These are phyloP conservation scores for Trogon melanurus DNA, from an alignment of 2,113 vertebrate genomes.

Conservation along the genomic window DNA sequence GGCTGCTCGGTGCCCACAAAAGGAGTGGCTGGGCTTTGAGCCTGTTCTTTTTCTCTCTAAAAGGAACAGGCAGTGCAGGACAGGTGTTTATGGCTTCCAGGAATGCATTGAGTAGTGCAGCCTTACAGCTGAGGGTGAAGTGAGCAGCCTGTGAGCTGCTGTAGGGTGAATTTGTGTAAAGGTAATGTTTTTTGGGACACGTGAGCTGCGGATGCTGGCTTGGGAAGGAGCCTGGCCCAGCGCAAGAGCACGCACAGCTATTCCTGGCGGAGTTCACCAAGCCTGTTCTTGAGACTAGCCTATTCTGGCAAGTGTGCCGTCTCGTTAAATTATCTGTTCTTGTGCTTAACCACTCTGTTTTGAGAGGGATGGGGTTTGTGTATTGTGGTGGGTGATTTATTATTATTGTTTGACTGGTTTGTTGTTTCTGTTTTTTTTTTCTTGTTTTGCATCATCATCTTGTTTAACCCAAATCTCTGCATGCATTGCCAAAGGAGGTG, in stretches of 20 bases:
- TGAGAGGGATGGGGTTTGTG: background rate
- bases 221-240: background rate
- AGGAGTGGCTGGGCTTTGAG: background rate
- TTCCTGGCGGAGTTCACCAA: background rate
- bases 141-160: background rate
- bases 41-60: background rate
- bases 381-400: background rate
- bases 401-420: background rate
- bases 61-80: background rate
- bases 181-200: background rate
- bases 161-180: background rate
- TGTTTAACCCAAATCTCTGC: background rate
- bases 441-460: background rate
- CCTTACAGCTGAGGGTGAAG: background rate
- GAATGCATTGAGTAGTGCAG: background rate
- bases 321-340: background rate
- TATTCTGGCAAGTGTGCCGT: fast-evolving
- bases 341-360: fast-evolving
- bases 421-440: background rate
- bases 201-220: background rate
- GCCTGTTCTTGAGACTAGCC: background rate
- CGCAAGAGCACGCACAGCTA: background rate
- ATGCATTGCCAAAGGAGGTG: background rate
- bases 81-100: background rate
- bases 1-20: background rate